A percentile compares a stretch with the other conserved stretches of the same genome.
These are phyloP conservation scores for Formicarius rufipectus DNA, from an alignment of 2,113 vertebrate species.

Conservation along the genomic window DNA sequence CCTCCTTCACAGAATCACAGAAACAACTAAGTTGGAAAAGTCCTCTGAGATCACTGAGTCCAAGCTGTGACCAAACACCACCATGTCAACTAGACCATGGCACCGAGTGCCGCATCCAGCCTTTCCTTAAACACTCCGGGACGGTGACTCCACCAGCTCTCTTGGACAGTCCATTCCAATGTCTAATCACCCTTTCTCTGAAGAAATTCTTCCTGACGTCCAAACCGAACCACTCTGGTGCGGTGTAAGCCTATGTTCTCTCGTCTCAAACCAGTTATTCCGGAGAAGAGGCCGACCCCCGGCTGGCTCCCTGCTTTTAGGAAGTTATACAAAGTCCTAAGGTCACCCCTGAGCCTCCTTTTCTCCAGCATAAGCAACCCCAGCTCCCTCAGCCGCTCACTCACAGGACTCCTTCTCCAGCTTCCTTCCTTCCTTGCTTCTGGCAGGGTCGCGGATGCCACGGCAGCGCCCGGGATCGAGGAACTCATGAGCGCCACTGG, in stretches of 20 bases:
- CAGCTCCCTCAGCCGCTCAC: not conserved
- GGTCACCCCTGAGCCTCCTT: not conserved
- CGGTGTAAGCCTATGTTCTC: not conserved
- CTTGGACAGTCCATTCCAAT: not conserved
- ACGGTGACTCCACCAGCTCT: not conserved
- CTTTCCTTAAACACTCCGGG: not conserved
- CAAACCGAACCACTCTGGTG: not conserved
- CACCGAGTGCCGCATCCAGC: not conserved
- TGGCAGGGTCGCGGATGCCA: not conserved
- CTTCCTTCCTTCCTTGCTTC: no score
- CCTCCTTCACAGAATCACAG: not conserved
- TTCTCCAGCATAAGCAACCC: not conserved
- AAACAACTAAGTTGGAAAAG: not conserved
- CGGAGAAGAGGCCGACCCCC: not conserved
- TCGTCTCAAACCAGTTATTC: not conserved
- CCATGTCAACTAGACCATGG: not conserved
- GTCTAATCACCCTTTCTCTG: not conserved
- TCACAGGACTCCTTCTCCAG: not conserved
- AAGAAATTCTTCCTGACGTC: not conserved
- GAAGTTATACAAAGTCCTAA: not conserved
- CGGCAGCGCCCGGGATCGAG: not conserved
- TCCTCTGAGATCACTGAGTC: not conserved
- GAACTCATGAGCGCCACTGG: not conserved
- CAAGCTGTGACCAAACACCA: rapidly evolving
- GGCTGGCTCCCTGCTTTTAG: not conserved